Evolutionary conservation across 2,888 invertebrate genomes (phyloP).

Genomic region (Dasysyrphus albostriatus): DNA sequence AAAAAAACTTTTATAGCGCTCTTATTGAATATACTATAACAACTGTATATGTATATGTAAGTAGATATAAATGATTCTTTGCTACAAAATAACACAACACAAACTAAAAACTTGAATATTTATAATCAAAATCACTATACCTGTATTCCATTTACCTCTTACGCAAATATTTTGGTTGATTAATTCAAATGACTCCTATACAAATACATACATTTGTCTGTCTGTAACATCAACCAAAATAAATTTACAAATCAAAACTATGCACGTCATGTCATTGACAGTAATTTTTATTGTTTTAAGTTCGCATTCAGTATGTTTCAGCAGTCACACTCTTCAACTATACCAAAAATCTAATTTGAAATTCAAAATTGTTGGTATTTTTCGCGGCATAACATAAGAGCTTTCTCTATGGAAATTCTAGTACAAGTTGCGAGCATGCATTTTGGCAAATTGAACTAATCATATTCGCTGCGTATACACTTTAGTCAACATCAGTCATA

Average conservation of each 20-base stretch:
- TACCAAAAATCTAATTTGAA: conserved; percentile 5
- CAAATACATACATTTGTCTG: no score
- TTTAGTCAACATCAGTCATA: neutral
- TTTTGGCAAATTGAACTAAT: conserved; percentile 59
- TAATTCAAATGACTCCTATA: no score
- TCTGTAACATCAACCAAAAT: no score
- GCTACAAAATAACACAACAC: no score
- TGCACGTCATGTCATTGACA: conserved; percentile 31
- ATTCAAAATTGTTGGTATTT: neutral
- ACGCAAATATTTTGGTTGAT: no score
- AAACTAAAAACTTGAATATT: no score
- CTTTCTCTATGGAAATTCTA: neutral
- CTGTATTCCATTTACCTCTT: no score
- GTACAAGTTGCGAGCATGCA: conserved; percentile 26
- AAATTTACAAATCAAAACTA: neutral
- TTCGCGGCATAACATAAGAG: conserved; percentile 17
- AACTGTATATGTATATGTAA: no score
- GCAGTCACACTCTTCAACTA: neutral
- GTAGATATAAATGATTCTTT: no score
- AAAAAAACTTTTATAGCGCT: no score
- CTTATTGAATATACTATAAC: no score
- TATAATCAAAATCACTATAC: no score
- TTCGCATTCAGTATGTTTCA: neutral
- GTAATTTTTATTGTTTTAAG: conserved; percentile 52
- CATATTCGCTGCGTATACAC: conserved; percentile 18